Evolutionary conservation across 92 coral and sea anemone species (phyloP).

Genomic region (Phymanthus crucifer): DNA sequence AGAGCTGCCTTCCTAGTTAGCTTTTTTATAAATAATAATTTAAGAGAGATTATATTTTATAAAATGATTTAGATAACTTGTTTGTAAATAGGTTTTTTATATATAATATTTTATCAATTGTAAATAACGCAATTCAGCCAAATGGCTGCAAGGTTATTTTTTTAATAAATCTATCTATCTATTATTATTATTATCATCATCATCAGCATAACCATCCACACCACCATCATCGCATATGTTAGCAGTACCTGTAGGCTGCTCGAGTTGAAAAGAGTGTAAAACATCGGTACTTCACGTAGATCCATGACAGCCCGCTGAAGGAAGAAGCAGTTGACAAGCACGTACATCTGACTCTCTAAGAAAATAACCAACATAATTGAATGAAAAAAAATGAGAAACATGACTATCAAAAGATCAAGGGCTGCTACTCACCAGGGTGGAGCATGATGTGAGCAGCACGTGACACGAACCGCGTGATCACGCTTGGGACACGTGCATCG

Average conservation of each 20-base stretch:
- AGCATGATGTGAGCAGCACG: conserved; percentile 74
- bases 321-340: conserved; percentile 73
- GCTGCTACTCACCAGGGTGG: conserved; percentile 72
- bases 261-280: conserved; percentile 84
- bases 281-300: conserved; percentile 81
- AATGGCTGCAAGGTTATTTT: no score
- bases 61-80: no score
- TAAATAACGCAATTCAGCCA: no score
- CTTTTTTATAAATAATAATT: no score
- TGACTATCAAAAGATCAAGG: background rate
- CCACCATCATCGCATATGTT: background rate
- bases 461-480: conserved; percentile 77
- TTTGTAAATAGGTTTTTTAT: no score
- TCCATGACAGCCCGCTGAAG: conserved; percentile 86
- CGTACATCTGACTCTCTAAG: conserved; percentile 77
- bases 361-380: background rate
- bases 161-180: no score
- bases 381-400: background rate
- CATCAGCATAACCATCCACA: no score
- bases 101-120: no score
- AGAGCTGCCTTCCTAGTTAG: background rate
- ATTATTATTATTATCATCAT: no score
- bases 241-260: conserved; percentile 68
- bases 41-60: no score
- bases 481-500: conserved; percentile 67